Evolutionary conservation across 2,113 vertebrate species (phyloP).

Genomic region (Orycteropus afer): DNA sequence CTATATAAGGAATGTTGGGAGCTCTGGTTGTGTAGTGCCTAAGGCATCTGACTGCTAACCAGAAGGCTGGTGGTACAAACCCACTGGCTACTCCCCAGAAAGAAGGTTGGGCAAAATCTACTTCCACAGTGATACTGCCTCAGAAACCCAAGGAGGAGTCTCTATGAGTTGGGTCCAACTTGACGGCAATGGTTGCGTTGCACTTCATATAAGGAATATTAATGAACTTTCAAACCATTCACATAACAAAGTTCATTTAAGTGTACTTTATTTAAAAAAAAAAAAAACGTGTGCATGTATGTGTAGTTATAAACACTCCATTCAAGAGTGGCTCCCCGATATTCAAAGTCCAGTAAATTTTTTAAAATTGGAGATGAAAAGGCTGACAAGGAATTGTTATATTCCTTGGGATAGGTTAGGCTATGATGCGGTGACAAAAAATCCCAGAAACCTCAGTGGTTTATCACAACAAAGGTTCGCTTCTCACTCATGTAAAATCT

Average conservation of each 20-base stretch:
- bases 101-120: no score
- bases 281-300: background rate
- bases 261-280: background rate
- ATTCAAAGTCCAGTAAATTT: background rate
- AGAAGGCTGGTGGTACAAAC: no score
- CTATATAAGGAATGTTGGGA: no score
- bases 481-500: background rate
- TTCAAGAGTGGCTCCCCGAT: background rate
- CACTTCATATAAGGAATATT: background rate
- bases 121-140: no score
- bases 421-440: background rate
- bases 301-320: background rate
- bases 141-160: no score
- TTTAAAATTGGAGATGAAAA: background rate
- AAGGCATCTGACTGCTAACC: no score
- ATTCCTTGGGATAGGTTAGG: background rate
- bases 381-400: background rate
- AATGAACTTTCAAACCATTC: background rate
- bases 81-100: no score
- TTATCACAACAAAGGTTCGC: background rate
- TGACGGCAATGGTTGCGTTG: no score
- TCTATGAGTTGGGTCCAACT: no score
- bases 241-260: conserved; percentile 11
- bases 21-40: no score
- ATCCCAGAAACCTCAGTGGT: background rate